Base-by-base conservation (phyloP, 2,113 vertebrate species). In the Stomatorhinus ivindoensis region DNA sequence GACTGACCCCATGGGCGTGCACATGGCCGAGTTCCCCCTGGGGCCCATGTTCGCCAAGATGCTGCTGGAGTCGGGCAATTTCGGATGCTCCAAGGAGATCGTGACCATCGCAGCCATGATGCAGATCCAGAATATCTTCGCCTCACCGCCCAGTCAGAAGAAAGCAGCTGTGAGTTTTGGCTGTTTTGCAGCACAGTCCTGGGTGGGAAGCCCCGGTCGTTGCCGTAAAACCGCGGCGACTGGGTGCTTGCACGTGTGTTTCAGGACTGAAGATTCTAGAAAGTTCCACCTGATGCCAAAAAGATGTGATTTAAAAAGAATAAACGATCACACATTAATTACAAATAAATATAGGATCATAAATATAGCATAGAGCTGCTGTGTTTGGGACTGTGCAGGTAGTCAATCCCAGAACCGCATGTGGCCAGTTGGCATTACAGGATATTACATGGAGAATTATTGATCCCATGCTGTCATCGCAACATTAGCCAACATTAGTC, bases 1-100 rank as follows among this genome's bases (percentile, higher is more conserved):
- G 69, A 99, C 98, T 2, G 98, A 99, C 90, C 98, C 98, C 0
- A 96, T 98, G 73, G 98, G 98, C 1, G 93, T 98, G 87, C 97
- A 97, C 83, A 99, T 99, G 96, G 98, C 98, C 0, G 98, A 99
- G 93, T 99, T 99, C 88, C 98, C 98, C 88, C 95, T 99, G 94
- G 98, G 97, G 92, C 98, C 98, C 11, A 99, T 99, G 98, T 99
- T 99, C 93, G 98, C 98, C 84, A 99, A 99, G 95, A 99, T 99
- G 98, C 96, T 99, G 61, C 95, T 99, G n/a, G 98, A 99, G 91
- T 99, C 98, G 9, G 98, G 98, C 89, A 99, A 97, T 93, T 99
- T 98, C 86, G 97, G 98, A 92, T 99, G 98, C 94, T 99, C 98
- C 91, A 97, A 98, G 92, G 98, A 99, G 95, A 97, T 99, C 39